Base-by-base conservation (phyloP, 2,888 invertebrate species). In the Lasioglossum calceatum region DNA sequence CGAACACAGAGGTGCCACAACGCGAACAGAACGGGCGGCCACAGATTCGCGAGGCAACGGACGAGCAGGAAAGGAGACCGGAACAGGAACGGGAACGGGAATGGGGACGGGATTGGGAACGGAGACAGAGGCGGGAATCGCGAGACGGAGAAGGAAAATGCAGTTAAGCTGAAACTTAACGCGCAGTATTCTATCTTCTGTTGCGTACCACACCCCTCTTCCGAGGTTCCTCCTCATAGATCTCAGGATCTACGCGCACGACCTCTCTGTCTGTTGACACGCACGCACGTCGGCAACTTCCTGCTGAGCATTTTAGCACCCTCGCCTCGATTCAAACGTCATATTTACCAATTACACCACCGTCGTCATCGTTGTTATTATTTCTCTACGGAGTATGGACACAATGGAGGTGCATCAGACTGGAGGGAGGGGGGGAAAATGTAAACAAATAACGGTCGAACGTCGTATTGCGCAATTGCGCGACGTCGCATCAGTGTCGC, bases 131-230 rank as follows among this genome's bases (percentile, higher is more conserved):
- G 4, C 36, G 36, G 36, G 36, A 36, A 36, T 36, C 36, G 36
- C 4, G 27, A 4, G 4, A 75, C 74, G 64, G 47, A 64, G 73
- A 84, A 77, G 12, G 14, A 14, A 61, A 61, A 54, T 7, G 7
- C 50, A 23, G 23, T 54, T 54, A 27, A 16, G 32, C 32, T 27
- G 58, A 79, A 78, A 77, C 72, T 71, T 14, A 77, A 54, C 74
- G 82, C 75, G 67, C 80, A 44, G 74, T 36, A 19, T 23, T 23
- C 23, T 23, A 54, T 23, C 39, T 42, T 81, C 80, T 84, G 61
- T 77, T 84, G 79, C 82, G 79, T 87, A 89, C 86, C 90, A 88
- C 89, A 86, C 90, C 87, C 88, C 88, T 82, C 83, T 61, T 12
- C 78, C 44, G 74, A 71, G 42, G 64, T 74, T 80, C 58, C 50